Evolutionary conservation across 1,140 invertebrate genomes (phyloP), one percentile per base, ranked within the genome.

Genomic region (Lordiphosa mommai): DNA sequence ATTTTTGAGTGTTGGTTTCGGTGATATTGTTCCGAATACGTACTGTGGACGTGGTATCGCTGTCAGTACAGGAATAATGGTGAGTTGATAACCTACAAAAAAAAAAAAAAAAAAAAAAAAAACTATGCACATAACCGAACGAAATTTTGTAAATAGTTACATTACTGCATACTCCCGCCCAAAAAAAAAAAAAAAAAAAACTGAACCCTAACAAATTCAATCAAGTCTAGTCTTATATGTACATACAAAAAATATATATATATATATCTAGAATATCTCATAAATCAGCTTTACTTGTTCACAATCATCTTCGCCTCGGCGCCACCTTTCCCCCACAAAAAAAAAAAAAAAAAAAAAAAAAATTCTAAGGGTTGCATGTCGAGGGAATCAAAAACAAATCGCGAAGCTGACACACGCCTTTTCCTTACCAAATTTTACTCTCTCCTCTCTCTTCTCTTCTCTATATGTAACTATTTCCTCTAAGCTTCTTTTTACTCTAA

Each of bases 1-100:
- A 84, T 96, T 99, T 93, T 94, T 99, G 84, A 98, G 97, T 91
- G 97, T 99, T 89, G 97, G 98, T 88, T 99, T 99, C 92, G 98
- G 98, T 89, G 98, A 99, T 92, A 98, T 99, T 90, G 98, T 99
- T 88, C 98, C 98, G 88, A 99, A 99, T 92, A 99, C 98, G 69
- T 99, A 99, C 92, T 99, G 98, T 92, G 98, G 98, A 84, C 93
- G 98, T 90, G 96, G 96, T 89, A 98, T 99, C 88, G 97, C 98
- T 86, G 97, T 99, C 85, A 96, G 95, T 89, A 99, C 97, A 66
- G 98, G 98, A 88, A 97, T 99, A 89, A 98, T 99, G 96, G 98
- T 99, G 94, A 97, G 84, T 88, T 63, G 36, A 76, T 69, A 61
- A 29, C 12, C 13, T 5, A 58, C 16, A 27, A 44, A 29, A 23